Conservation (phyloP, 2,797 vertebrate species). For the Crenuchus spilurus region DNA sequence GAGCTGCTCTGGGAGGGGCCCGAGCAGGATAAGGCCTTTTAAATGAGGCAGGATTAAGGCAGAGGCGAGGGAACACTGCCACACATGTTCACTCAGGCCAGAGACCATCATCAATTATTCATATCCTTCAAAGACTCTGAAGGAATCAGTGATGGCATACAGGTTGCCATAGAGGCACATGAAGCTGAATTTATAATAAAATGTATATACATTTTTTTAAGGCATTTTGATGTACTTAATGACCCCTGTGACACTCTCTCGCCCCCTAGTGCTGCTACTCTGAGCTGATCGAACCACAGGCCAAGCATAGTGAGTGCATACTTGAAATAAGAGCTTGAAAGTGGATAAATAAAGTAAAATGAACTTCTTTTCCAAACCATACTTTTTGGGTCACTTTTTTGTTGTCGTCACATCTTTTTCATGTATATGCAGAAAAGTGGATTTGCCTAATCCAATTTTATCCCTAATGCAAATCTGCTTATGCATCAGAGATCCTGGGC, state of each 20-base stretch:
- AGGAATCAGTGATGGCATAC: neutral
- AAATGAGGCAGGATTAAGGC: conserved; percentile 43
- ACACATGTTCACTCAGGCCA: conserved; percentile 11
- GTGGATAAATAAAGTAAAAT: neutral
- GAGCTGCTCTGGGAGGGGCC: conserved; percentile 9
- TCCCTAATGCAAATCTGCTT: conserved; percentile 73
- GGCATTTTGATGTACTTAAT: no score
- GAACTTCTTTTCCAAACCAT: conserved; percentile 6
- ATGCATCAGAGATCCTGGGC: conserved; percentile 61
- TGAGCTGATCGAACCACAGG: neutral
- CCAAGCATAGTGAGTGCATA: neutral
- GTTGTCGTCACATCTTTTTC: conserved; percentile 39
- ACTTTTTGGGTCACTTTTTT: neutral
- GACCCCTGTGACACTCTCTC: conserved; percentile 19
- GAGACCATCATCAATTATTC: conserved; percentile 14
- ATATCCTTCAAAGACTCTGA: neutral
- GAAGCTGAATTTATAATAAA: no score
- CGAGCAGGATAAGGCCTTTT: conserved; percentile 24
- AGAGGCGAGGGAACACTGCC: conserved; percentile 3
- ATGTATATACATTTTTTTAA: no score
- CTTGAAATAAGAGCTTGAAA: neutral
- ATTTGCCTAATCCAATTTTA: conserved; percentile 78
- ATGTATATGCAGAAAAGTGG: conserved; percentile 67
- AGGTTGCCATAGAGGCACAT: neutral
- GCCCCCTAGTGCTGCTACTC: conserved; percentile 48